A percentile compares a stretch with the other conserved stretches of the same genome.
These are phyloP conservation scores for Orussus abietinus DNA, from an alignment of 1,140 invertebrate genomes.

Conservation along the genomic window DNA sequence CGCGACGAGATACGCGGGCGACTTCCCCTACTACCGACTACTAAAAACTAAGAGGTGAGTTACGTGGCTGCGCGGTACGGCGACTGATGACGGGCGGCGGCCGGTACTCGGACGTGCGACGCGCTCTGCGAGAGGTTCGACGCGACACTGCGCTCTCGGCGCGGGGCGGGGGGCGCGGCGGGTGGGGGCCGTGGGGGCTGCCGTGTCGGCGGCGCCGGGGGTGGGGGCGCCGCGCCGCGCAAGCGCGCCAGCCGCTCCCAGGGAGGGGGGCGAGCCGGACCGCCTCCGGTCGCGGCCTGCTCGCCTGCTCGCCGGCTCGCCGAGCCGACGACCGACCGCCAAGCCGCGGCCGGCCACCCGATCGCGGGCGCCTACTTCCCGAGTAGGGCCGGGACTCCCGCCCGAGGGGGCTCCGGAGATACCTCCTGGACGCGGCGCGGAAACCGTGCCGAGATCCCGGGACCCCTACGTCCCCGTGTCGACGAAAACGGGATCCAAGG, in stretches of 20 bases:
- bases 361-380: too few species aligned
- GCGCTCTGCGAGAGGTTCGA: conserved; percentile 66
- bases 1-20: conserved; percentile 3
- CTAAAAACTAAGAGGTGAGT: conserved; percentile 64
- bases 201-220: conserved; percentile 9
- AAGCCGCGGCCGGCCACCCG: conserved; percentile 28
- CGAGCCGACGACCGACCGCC: conserved; percentile 37
- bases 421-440: too few species aligned
- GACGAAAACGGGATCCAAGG: too few species aligned
- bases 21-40: conserved; percentile 50
- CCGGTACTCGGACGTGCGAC: conserved; percentile 58
- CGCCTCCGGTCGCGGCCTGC: conserved; percentile 30
- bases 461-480: too few species aligned
- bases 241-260: not conserved
- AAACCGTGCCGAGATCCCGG: too few species aligned
- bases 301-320: conserved; percentile 15
- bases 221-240: conserved; percentile 21
- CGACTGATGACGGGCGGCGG: conserved; percentile 61
- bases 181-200: conserved; percentile 17
- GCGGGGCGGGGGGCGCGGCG: conserved; percentile 32
- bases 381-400: too few species aligned
- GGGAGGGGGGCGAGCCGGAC: conserved; percentile 26
- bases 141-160: conserved; percentile 64
- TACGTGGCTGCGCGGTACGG: conserved; percentile 58
- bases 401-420: too few species aligned